Evolutionary conservation across 2,888 invertebrate genomes (phyloP), one percentile per base, ranked within the genome.

Genomic region (Entomobrya multifasciata): DNA sequence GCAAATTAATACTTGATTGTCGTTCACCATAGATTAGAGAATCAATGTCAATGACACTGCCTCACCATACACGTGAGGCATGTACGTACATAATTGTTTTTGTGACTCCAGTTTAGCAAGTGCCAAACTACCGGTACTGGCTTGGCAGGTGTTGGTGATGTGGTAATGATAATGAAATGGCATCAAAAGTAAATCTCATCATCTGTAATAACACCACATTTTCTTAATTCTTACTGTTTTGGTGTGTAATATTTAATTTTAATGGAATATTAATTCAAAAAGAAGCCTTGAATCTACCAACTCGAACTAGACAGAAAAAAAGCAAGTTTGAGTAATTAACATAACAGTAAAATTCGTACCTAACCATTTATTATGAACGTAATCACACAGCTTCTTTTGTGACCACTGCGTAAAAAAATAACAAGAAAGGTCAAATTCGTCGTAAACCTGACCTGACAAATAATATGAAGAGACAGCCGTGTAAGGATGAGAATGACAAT

Each of bases 211-310:
- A 41, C 41, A 55, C 20, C 17, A 55, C n/a, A 17, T 2, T 10
- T 30, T 36, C 6, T 10, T 55, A 1, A 36, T 36, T 65, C 0
- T 25, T 10, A 17, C 15, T 5, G 1, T 8, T 22, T 47, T 47
- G 47, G 44, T 70, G 47, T 11, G 41, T 1, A 47, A 41, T 36
- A 22, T 47, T 44, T 70, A 70, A 77, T 77, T 80, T 80, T 80
- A 62, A 80, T 80, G 80, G 80, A 67, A 67, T 17, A 47, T 80
- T 80, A 67, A 80, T 36, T 67, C 80, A 80, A 67, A 67, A 60
- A 47, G 47, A 0, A 25, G 13, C 70, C 70, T 70, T 70, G 47
- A 41, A 70, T 47, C 6, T 1, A 65, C 6, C 22, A 20, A 70
- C 44, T 70, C 47, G 15, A 1, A 13, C 2, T 47, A 70, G 25